These are phyloP conservation scores for Lucilia cuprina DNA, from an alignment of 1,140 invertebrate genomes.

Conservation along the genomic window DNA sequence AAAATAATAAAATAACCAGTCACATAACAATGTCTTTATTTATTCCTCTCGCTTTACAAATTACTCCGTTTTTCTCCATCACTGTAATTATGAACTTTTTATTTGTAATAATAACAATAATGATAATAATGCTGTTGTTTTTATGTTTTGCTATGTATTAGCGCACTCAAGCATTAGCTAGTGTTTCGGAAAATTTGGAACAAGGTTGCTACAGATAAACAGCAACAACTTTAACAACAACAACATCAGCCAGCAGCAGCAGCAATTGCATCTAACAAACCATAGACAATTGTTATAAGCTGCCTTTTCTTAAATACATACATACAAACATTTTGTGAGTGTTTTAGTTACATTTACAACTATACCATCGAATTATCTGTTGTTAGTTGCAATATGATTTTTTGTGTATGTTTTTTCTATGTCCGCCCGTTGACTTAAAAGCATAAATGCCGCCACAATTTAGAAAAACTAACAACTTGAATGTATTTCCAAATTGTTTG, in stretches of 20 bases:
- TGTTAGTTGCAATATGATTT: slow-evolving; percentile 1
- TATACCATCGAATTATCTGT: not conserved
- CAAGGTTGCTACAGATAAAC: slow-evolving; percentile 10
- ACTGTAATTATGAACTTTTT: not conserved
- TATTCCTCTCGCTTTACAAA: too few species aligned
- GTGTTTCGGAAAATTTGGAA: slow-evolving; percentile 15
- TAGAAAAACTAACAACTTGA: not conserved
- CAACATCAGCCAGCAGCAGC: not conserved
- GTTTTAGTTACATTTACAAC: slow-evolving; percentile 1
- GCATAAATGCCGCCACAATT: not conserved
- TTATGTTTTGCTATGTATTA: not conserved
- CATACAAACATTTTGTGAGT: not conserved
- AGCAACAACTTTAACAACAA: not conserved
- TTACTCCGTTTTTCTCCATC: too few species aligned
- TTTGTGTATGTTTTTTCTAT: not conserved
- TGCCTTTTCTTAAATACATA: not conserved
- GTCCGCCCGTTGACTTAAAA: not conserved
- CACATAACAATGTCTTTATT: too few species aligned
- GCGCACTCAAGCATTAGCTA: not conserved
- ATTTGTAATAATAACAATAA: not conserved
- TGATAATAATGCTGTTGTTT: not conserved
- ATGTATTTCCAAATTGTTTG: not conserved
- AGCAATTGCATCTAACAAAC: slow-evolving; percentile 16
- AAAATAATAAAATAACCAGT: too few species aligned
- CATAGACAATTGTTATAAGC: slow-evolving; percentile 3